phyloP scores from a whole-genome alignment of 2,888 invertebrate genomes.

The Cephus sareptanus region DNA sequence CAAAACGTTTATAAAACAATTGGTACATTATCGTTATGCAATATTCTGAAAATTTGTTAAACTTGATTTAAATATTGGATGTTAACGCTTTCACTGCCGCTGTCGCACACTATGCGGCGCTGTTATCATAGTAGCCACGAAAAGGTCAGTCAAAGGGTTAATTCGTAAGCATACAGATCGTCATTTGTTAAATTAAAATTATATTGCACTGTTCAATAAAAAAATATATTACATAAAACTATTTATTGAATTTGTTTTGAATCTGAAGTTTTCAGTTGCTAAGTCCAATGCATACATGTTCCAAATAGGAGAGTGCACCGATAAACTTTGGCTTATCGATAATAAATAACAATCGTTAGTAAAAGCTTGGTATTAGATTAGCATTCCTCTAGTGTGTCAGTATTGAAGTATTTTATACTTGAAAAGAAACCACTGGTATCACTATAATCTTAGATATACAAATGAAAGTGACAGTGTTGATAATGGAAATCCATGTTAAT shows the following conservation, averaged over 20 bases:
- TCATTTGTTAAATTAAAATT: not conserved
- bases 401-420: not conserved
- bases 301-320: not conserved
- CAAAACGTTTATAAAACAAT: not conserved
- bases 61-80: not conserved
- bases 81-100: not conserved
- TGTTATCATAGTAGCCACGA: too few relatives aligned
- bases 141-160: not conserved
- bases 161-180: not conserved
- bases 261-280: not conserved
- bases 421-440: not conserved
- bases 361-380: not conserved
- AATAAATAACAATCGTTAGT: slow-evolving; percentile 7
- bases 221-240: not conserved
- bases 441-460: not conserved
- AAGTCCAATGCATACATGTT: not conserved
- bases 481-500: not conserved
- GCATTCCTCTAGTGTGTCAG: not conserved
- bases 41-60: not conserved
- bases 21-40: not conserved
- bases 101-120: too few relatives aligned
- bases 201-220: not conserved
- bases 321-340: slow-evolving; percentile 20
- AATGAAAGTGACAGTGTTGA: not conserved
- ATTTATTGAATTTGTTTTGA: not conserved